Conservation (phyloP, 2,888 invertebrate species). For the Hedychridium roseum region DNA sequence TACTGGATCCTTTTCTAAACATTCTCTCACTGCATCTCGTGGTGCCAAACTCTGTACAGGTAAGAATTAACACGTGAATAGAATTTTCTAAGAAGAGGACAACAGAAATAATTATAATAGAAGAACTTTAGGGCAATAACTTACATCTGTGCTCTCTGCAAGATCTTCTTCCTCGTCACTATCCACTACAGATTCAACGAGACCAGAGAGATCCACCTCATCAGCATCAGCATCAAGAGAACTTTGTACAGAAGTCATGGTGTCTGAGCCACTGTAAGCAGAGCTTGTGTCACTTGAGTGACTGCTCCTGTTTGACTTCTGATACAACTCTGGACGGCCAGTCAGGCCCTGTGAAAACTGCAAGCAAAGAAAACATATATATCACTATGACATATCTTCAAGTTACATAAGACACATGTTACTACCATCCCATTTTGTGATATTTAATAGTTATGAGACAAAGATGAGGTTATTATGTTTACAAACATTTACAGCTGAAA, state of each 20-base stretch:
- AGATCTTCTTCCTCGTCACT: constrained; percentile 95
- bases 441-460: too few species aligned
- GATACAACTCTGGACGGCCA: constrained; percentile 77
- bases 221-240: constrained; percentile 76
- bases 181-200: constrained; percentile 95
- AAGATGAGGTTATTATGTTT: too few species aligned
- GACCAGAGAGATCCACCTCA: constrained; percentile 91
- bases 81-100: too few species aligned
- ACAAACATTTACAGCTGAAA: constrained; percentile 7
- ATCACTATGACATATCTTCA: neutral
- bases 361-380: constrained; percentile 21
- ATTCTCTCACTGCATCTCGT: constrained; percentile 95
- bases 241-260: constrained; percentile 92
- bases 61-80: too few species aligned
- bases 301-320: constrained; percentile 84
- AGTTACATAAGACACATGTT: neutral
- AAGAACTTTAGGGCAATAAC: constrained; percentile 48
- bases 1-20: constrained; percentile 95
- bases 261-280: constrained; percentile 95
- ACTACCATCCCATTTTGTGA: too few species aligned
- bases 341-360: constrained; percentile 62
- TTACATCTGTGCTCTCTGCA: constrained; percentile 87
- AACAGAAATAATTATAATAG: too few species aligned
- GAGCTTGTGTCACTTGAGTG: constrained; percentile 95
- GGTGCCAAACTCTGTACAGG: constrained; percentile 86